A percentile compares a stretch with the other conserved stretches of the same genome.
phyloP scores from a whole-genome alignment of 2,888 invertebrate genomes.

The Acrobeloides nanus region DNA sequence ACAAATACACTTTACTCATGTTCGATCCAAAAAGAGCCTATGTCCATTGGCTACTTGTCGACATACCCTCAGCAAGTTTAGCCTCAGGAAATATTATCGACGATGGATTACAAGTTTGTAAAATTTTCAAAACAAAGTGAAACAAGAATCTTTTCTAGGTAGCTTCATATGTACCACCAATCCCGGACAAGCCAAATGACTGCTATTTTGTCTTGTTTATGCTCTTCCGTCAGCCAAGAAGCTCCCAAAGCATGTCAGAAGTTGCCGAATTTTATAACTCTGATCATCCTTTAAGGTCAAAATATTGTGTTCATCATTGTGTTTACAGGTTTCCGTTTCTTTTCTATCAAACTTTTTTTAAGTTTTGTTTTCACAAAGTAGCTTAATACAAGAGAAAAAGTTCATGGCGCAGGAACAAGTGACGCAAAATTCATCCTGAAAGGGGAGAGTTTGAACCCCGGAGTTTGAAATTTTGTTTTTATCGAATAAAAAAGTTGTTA shows the following conservation, averaged over 20 bases:
- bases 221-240: constrained; percentile 29
- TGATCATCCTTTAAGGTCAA: constrained; percentile 26
- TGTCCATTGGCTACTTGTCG: constrained; percentile 43
- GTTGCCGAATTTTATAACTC: constrained; percentile 27
- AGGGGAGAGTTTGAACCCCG: no score
- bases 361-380: no score
- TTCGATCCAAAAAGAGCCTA: constrained; percentile 35
- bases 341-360: no score
- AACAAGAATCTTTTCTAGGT: no score
- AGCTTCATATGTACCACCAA: constrained; percentile 27
- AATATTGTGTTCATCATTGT: constrained; percentile 21
- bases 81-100: constrained; percentile 22
- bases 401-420: no score
- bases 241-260: constrained; percentile 14
- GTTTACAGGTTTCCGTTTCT: constrained; percentile 23
- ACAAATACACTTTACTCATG: constrained; percentile 38
- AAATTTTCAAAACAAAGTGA: no score
- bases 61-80: constrained; percentile 36
- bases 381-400: no score
- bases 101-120: constrained; percentile 10
- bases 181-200: constrained; percentile 19
- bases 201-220: constrained; percentile 27
- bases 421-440: no score
- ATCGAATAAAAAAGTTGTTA: no score
- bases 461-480: no score